phyloP scores from a whole-genome alignment of 2,797 vertebrate genomes.

The Trichosurus vulpecula region DNA sequence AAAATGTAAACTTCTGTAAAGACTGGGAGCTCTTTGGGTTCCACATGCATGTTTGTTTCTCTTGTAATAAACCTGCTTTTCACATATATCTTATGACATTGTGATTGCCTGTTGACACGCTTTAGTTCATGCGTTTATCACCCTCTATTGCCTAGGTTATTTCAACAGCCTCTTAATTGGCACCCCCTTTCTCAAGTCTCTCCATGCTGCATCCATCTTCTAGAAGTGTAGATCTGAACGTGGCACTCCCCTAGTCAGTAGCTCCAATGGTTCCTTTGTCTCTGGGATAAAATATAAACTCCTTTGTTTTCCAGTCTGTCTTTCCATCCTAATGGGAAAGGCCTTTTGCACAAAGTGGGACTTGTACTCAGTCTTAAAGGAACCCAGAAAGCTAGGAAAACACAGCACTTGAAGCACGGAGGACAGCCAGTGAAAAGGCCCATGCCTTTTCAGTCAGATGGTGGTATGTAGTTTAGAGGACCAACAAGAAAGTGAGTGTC shows the following conservation, averaged over 20 bases:
- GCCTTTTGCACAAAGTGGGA: neutral
- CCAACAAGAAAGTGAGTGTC: neutral
- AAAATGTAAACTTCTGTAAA: too few species aligned
- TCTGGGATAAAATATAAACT: neutral
- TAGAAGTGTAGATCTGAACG: neutral
- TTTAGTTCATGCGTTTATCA: neutral
- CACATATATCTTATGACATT: too few species aligned
- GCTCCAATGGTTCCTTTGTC: neutral
- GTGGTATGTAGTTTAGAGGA: neutral
- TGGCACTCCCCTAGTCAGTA: neutral
- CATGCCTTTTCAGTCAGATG: neutral
- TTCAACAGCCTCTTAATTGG: neutral
- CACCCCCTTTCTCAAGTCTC: neutral
- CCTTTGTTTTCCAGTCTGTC: neutral
- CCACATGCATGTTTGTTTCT: too few species aligned
- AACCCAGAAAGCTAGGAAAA: neutral
- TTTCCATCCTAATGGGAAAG: neutral
- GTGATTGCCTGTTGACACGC: too few species aligned
- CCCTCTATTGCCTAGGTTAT: neutral
- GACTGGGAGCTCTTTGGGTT: too few species aligned
- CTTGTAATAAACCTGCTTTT: too few species aligned
- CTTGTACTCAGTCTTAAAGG: neutral
- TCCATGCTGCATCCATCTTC: neutral
- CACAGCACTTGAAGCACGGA: neutral
- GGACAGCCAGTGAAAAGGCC: neutral